These are phyloP conservation scores for Beris chalybata DNA, from an alignment of 2,888 invertebrate genomes.

Conservation along the genomic window DNA sequence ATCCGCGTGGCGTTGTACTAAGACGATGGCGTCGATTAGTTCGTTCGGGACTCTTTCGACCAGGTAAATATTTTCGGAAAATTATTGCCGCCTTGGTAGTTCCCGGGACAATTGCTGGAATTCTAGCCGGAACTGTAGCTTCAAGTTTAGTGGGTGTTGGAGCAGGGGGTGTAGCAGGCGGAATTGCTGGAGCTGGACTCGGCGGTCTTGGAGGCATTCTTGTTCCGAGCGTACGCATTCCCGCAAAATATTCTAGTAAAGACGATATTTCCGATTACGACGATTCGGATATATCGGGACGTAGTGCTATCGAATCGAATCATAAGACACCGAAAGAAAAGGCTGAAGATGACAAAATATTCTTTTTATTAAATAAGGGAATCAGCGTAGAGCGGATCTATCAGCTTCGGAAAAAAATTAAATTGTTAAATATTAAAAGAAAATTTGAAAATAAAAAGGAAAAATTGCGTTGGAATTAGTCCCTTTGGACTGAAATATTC, in stretches of 20 bases:
- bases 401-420: constrained; percentile 20
- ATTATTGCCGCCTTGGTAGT: constrained; percentile 11
- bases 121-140: constrained; percentile 13
- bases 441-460: constrained; percentile 4
- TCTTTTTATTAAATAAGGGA: background rate
- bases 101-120: constrained; percentile 24
- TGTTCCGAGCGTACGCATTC: background rate
- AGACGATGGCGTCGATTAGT: constrained; percentile 19
- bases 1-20: constrained; percentile 20
- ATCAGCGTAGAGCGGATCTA: constrained; percentile 22
- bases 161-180: constrained; percentile 20
- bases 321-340: background rate
- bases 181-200: constrained; percentile 22
- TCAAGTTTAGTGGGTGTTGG: constrained; percentile 20
- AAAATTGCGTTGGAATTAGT: constrained; percentile 5
- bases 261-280: background rate
- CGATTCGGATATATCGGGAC: background rate
- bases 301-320: background rate
- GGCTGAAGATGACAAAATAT: background rate
- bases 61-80: background rate
- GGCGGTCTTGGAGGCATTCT: constrained; percentile 18
- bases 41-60: constrained; percentile 1
- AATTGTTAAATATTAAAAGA: constrained; percentile 20
- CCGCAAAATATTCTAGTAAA: background rate
- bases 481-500: background rate